A percentile compares a stretch with the other conserved stretches of the same genome.
Evolutionary conservation across 2,797 vertebrate species (phyloP).

Genomic region (Xenopus petersii): DNA sequence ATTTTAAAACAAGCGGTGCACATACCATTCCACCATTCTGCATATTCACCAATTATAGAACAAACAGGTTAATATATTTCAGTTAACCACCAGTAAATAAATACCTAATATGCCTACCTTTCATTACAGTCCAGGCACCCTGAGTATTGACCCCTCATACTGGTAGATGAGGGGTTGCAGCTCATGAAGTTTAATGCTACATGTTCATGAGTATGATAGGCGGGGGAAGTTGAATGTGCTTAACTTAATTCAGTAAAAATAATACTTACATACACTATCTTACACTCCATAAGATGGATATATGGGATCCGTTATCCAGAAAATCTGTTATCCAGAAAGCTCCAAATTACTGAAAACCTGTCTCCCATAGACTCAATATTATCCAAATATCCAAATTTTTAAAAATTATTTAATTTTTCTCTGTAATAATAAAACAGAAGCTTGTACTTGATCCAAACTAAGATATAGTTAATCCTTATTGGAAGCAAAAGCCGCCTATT

Average conservation of each 20-base stretch:
- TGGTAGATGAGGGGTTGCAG: slow-evolving; percentile 19
- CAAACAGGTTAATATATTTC: slow-evolving; percentile 39
- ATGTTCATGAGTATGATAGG: slow-evolving; percentile 32
- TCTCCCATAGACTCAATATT: no score
- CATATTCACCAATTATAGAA: slow-evolving; percentile 7
- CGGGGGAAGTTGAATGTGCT: slow-evolving; percentile 39
- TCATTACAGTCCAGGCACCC: slow-evolving; percentile 24
- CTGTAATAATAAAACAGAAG: no score
- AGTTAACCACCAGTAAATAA: slow-evolving; percentile 6
- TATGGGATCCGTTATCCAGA: no score
- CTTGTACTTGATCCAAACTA: no score
- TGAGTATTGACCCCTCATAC: slow-evolving; percentile 38
- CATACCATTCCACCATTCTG: slow-evolving; percentile 19
- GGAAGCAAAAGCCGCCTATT: no score
- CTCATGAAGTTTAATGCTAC: no score
- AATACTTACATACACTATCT: background rate
- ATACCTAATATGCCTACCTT: slow-evolving; percentile 17
- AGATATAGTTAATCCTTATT: no score
- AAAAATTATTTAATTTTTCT: no score
- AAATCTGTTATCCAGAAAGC: no score
- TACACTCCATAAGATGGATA: no score
- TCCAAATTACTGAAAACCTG: no score
- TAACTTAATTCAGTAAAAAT: slow-evolving; percentile 13
- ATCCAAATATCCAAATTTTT: no score
- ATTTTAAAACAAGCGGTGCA: slow-evolving; percentile 54